Percentiles rank a stretch among this genome's conserved stretches.
phyloP scores from a whole-genome alignment of 1,140 invertebrate species.

The Heliconius melpomene region DNA sequence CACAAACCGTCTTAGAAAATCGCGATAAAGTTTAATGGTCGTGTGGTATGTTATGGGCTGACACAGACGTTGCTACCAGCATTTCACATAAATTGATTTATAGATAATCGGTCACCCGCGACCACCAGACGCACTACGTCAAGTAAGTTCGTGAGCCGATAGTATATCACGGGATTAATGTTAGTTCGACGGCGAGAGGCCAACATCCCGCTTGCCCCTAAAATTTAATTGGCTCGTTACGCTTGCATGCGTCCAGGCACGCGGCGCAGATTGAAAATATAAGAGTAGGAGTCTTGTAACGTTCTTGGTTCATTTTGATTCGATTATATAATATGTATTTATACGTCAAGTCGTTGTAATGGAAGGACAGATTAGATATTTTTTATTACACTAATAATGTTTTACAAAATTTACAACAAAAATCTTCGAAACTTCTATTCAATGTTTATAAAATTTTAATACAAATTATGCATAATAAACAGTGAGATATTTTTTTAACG shows the following conservation, averaged over 20 bases:
- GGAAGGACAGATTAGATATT: background rate
- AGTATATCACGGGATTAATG: conserved; percentile 45
- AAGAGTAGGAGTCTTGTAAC: conserved; percentile 25
- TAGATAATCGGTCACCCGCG: conserved; percentile 46
- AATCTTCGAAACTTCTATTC: too few relatives aligned
- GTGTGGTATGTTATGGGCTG: conserved; percentile 44
- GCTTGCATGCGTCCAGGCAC: conserved; percentile 33
- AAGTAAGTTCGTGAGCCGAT: conserved; percentile 33
- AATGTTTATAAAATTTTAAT: too few relatives aligned
- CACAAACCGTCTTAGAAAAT: conserved; percentile 42
- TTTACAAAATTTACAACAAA: background rate
- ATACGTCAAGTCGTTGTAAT: background rate
- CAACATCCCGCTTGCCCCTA: conserved; percentile 35
- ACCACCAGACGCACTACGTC: conserved; percentile 42
- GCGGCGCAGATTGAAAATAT: conserved; percentile 27
- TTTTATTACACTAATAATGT: background rate
- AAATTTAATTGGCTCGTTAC: conserved; percentile 48
- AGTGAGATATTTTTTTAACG: too few relatives aligned
- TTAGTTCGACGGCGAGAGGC: conserved; percentile 32
- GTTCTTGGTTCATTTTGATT: conserved; percentile 6
- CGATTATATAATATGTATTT: background rate
- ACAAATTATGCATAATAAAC: too few relatives aligned
- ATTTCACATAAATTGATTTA: conserved; percentile 58
- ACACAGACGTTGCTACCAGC: conserved; percentile 38
- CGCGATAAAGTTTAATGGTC: conserved; percentile 53